Base-by-base conservation (phyloP, 2,888 invertebrate species). In the Phortica okadai region DNA sequence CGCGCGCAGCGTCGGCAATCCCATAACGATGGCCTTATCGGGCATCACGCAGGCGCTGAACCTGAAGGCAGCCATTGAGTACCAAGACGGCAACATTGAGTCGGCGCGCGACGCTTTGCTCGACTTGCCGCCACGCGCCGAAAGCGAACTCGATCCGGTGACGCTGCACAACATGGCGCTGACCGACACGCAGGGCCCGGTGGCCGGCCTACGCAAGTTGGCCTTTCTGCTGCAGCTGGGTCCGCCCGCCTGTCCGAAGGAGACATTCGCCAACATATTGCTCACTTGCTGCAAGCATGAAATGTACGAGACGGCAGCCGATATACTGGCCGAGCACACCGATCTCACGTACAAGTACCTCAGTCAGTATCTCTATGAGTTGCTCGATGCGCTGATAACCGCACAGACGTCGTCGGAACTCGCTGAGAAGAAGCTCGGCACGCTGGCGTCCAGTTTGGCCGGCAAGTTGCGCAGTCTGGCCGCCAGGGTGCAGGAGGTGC, bases 1-100 rank as follows among this genome's bases (percentile, higher is more conserved):
- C 75, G 90, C 90, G 1, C 94, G 98, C 80, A 98, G 98, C 89
- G 99, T 99, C 54, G 99, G 99, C 0, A 91, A 91, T 77, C 90
- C 91, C 45, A 89, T 90, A 54, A 91, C 90, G 0, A 89, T 99
- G 77, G 98, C 99, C 88, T 96, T 99, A 91, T 99, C 99, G 4
- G 98, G 98, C 25, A 93, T 99, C 3, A 97, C 99, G 11, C 99
- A 99, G 92, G 99, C 99, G 0, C 98, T 99, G 89, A 99, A 99
- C 92, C 93, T 99, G 33, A 99, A 99, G 93, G 98, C 99, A 10
- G 99, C 99, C 5, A 98, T 99, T 84, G 99, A 99, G 92, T 99
- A 97, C 92, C 97, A 98, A 90, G 93, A 96, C 73, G 96, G 96
- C 90, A 97, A 97, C 90, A 93, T 96, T 94, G 92, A 92, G 89